Evolutionary conservation across 2,888 invertebrate species (phyloP).

Genomic region (Meliscaeva auricollis): DNA sequence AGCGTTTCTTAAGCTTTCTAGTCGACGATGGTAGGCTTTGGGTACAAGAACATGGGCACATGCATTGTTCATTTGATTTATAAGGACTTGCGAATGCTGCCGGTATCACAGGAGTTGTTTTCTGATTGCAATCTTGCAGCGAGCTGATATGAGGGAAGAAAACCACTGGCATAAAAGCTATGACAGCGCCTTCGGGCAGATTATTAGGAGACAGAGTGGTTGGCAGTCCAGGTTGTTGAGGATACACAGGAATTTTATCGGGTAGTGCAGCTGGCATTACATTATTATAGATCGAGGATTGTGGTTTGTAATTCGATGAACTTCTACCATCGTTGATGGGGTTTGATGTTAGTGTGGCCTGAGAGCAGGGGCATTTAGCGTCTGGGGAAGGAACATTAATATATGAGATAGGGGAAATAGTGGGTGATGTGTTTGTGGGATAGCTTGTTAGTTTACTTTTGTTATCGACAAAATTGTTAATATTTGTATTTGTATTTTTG

Average conservation of each 20-base stretch:
- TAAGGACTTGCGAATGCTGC: constrained; percentile 78
- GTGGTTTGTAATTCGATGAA: constrained; percentile 76
- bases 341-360: constrained; percentile 71
- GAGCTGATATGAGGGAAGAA: constrained; percentile 86
- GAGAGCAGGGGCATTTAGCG: constrained; percentile 86
- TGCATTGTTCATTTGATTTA: constrained; percentile 81
- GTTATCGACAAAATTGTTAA: constrained; percentile 60
- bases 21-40: constrained; percentile 81
- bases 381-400: constrained; percentile 87
- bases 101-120: constrained; percentile 79
- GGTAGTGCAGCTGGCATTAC: constrained; percentile 82
- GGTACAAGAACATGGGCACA: constrained; percentile 83
- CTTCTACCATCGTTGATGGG: constrained; percentile 75
- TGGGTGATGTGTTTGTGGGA: constrained; percentile 62
- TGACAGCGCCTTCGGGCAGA: constrained; percentile 86
- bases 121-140: constrained; percentile 82
- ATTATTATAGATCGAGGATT: constrained; percentile 80
- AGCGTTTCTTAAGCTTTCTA: constrained; percentile 79
- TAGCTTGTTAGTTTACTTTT: constrained; percentile 59
- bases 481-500: constrained; percentile 33
- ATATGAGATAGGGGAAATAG: constrained; percentile 58
- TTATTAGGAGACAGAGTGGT: constrained; percentile 82
- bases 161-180: constrained; percentile 89
- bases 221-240: constrained; percentile 81
- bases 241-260: constrained; percentile 82